These are phyloP conservation scores for Rhagonycha fulva DNA, from an alignment of 2,888 invertebrate genomes.

Conservation along the genomic window DNA sequence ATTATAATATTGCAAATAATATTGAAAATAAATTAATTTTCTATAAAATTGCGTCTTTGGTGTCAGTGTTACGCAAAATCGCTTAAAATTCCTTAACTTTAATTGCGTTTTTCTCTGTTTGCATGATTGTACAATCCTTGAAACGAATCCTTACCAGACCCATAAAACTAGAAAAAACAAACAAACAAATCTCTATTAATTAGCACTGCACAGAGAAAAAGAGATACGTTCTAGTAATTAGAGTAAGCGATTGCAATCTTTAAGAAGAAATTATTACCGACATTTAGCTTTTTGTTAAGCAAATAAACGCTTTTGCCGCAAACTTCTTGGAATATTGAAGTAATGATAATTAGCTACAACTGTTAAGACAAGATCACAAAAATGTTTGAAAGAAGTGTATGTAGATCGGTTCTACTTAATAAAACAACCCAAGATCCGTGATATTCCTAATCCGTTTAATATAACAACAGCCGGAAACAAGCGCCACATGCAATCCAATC, in stretches of 20 bases:
- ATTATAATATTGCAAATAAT: not conserved
- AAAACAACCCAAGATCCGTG: slow-evolving; percentile 11
- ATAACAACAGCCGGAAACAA: slow-evolving; percentile 21
- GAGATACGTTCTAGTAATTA: slow-evolving; percentile 30
- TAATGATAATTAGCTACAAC: slow-evolving; percentile 25
- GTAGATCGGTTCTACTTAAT: slow-evolving; percentile 19
- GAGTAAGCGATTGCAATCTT: slow-evolving; percentile 29
- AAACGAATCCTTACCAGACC: not conserved
- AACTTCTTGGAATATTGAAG: slow-evolving; percentile 28
- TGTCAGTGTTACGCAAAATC: not conserved
- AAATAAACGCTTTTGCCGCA: slow-evolving; percentile 27
- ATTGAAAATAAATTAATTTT: not conserved
- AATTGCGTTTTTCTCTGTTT: not conserved
- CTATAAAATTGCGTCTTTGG: not conserved
- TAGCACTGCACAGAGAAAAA: slow-evolving; percentile 19
- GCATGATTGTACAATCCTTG: not conserved
- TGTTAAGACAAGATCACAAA: slow-evolving; percentile 17
- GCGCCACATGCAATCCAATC: slow-evolving; percentile 22
- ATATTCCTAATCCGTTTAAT: slow-evolving; percentile 26
- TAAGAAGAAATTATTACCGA: slow-evolving; percentile 31
- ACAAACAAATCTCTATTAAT: slow-evolving; percentile 27
- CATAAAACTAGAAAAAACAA: slow-evolving; percentile 11
- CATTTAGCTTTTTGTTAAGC: slow-evolving; percentile 30
- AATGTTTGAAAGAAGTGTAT: not conserved
- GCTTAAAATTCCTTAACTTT: not conserved